Percentiles rank a stretch among this genome's conserved stretches.
phyloP scores from a whole-genome alignment of 53 echinoderm and acorn worm genomes.

The Pentamera pediparva region DNA sequence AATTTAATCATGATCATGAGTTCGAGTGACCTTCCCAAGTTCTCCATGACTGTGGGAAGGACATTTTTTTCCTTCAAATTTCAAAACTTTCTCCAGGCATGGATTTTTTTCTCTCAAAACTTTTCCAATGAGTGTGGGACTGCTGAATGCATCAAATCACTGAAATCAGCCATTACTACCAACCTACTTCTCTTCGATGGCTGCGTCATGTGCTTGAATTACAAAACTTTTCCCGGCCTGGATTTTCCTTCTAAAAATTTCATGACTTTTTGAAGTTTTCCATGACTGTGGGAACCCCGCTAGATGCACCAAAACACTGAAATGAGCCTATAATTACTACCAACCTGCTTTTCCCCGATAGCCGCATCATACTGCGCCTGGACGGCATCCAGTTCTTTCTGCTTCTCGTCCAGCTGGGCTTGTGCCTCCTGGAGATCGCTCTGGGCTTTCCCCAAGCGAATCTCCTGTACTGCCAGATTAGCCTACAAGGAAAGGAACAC shows the following conservation, averaged over 20 bases:
- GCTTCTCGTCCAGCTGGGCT: conserved; percentile 56
- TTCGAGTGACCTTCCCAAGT: too few species aligned
- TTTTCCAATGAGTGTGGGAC: too few species aligned
- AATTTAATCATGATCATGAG: too few species aligned
- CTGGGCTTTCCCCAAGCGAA: conserved; percentile 41
- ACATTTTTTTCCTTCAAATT: too few species aligned
- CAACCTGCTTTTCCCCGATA: conserved; percentile 53
- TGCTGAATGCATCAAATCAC: not conserved
- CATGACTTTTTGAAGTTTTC: too few species aligned
- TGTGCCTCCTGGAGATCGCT: conserved; percentile 36
- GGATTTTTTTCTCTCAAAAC: not conserved
- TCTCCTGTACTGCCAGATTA: conserved; percentile 48
- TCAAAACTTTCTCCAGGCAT: too few species aligned
- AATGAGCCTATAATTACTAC: not conserved
- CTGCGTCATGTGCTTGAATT: too few species aligned
- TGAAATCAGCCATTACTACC: not conserved
- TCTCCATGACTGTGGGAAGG: too few species aligned
- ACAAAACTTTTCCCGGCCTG: too few species aligned
- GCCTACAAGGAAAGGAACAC: not conserved
- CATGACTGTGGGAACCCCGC: too few species aligned
- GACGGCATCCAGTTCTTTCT: conserved; percentile 50
- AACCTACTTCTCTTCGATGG: conserved; percentile 55
- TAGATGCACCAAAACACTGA: not conserved
- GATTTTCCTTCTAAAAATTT: not conserved
- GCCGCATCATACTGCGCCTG: conserved; percentile 64